These are phyloP conservation scores for Lynx canadensis DNA, from an alignment of 2,113 vertebrate species.

Conservation along the genomic window DNA sequence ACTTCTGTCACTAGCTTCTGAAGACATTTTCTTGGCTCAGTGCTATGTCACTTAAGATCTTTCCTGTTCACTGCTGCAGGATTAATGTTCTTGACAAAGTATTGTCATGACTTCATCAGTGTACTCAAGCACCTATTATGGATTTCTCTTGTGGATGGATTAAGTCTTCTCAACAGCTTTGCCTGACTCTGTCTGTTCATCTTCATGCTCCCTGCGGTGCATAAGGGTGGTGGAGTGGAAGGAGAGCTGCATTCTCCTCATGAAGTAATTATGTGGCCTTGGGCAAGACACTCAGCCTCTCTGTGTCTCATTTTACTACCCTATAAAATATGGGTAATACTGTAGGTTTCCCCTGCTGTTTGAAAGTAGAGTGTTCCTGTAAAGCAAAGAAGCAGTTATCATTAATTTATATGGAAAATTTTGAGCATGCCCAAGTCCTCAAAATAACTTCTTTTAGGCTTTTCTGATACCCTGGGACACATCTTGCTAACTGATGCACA, in stretches of 20 bases:
- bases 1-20: not conserved
- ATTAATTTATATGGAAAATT: not conserved
- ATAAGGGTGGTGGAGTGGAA: not conserved
- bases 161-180: not conserved
- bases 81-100: constrained; percentile 6
- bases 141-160: not conserved
- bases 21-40: not conserved
- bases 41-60: not conserved
- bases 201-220: not conserved
- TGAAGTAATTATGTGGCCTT: constrained; percentile 11
- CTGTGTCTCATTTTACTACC: not conserved
- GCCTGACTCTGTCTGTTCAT: not conserved
- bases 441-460: not conserved
- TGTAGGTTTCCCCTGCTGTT: not conserved
- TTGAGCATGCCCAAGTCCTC: not conserved
- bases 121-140: not conserved
- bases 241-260: not conserved
- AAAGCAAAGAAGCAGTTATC: not conserved
- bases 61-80: not conserved
- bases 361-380: not conserved
- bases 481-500: not conserved
- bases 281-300: constrained; percentile 11
- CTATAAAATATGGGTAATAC: not conserved
- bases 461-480: not conserved
- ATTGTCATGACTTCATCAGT: not conserved